Evolutionary conservation across 2,113 vertebrate genomes (phyloP), one percentile per base, ranked within the genome.

Genomic region (Hystrix brachyura): DNA sequence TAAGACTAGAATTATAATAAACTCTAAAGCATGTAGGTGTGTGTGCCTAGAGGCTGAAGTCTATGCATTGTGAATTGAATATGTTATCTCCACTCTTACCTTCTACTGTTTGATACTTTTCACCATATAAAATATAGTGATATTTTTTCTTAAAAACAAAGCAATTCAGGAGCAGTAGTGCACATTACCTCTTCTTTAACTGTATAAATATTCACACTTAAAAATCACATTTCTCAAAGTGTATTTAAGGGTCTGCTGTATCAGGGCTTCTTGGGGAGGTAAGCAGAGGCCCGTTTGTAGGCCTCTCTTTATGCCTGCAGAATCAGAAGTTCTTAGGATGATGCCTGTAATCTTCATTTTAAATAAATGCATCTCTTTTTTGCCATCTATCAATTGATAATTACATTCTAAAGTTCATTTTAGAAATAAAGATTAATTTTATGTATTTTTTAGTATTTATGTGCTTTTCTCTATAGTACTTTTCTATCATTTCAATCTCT

Each of bases 381-480:
- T 69, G 19, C 21, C 3, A 53, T 46, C 11, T 14, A 32, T 87
- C n/a, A 91, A 84, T 87, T 87, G 48, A 94, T 17, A 80, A 92
- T 81, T 21, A 2, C n/a, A 60, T 7, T 38, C 14, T 94, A 57
- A 87, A 81, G 32, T 59, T 84, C n/a, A 21, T 67, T 74, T 74
- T 65, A 92, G 62, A 92, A 72, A 74, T 74, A 71, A 11, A 87
- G 13, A 64, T 59, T 95, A 38, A 19, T n/a, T 93, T 93, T 85
- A 32, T 64, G 17, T 19, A 32, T 65, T 89, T 72, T 48, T 57
- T 91, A 74, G 3, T 9, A 80, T 38, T 62, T 78, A 43, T 1
- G 29, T 57, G 27, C 3, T 87, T 92, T 86, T 76, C 38, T 84
- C 43, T 80, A 57, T 27, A 69, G 1, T 13, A 67, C 25, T 84